phyloP scores from a whole-genome alignment of 2,888 invertebrate species.

The Drosophila demipolita region DNA sequence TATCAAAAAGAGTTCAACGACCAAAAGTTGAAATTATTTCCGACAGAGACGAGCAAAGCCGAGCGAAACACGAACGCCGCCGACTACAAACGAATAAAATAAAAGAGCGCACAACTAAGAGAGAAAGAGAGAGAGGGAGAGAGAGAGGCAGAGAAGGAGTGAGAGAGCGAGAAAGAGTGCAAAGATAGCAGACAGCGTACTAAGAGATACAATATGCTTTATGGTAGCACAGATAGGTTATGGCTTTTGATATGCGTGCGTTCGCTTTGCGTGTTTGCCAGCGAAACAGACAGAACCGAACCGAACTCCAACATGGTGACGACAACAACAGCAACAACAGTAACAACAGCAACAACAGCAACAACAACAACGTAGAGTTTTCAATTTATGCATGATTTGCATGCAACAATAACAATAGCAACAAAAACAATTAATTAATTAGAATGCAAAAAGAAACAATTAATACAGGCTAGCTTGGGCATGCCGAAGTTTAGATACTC shows the following conservation, averaged over 20 bases:
- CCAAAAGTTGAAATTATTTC: conserved; percentile 77
- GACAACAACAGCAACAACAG: conserved; percentile 22
- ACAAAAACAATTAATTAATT: conserved; percentile 51
- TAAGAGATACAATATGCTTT: conserved; percentile 54
- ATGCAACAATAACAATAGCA: conserved; percentile 49
- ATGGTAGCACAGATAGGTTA: conserved; percentile 34
- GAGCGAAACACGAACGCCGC: conserved; percentile 18
- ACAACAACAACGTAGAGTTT: conserved; percentile 14
- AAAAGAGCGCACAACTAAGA: conserved; percentile 6
- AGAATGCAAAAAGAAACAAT: conserved; percentile 34
- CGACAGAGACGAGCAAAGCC: conserved; percentile 47
- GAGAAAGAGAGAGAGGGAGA: not conserved
- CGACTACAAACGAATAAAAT: conserved; percentile 14
- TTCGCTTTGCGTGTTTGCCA: conserved; percentile 62
- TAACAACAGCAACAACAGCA: conserved; percentile 1
- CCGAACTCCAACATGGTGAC: conserved; percentile 39
- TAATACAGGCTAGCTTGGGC: not conserved
- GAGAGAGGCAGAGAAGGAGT: conserved; percentile 3
- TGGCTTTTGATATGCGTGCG: conserved; percentile 57
- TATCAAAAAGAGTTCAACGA: conserved; percentile 78
- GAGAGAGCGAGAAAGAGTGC: conserved; percentile 1
- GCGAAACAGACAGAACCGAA: conserved; percentile 9
- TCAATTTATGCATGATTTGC: conserved; percentile 70
- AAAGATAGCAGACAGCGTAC: conserved; percentile 30
- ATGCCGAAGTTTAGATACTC: not conserved